Evolutionary conservation across 2,888 invertebrate species (phyloP).

Genomic region (Euplagia quadripunctaria): DNA sequence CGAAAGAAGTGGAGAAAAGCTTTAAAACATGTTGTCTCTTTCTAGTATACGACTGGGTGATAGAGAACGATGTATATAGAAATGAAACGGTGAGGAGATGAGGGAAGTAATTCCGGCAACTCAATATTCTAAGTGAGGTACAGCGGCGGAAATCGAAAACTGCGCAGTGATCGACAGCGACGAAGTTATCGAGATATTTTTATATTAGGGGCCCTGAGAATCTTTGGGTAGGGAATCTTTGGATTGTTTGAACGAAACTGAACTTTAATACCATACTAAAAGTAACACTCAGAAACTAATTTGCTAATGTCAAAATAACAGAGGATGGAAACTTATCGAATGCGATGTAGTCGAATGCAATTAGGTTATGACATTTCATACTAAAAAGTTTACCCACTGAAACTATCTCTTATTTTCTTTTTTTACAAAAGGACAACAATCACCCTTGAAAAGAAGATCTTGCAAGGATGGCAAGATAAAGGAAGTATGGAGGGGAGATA

Average conservation of each 20-base stretch:
- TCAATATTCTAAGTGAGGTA: conserved; percentile 67
- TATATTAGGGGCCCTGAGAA: not conserved
- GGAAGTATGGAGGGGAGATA: too few species aligned
- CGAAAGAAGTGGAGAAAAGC: conserved; percentile 6
- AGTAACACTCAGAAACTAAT: not conserved
- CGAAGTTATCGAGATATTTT: conserved; percentile 17
- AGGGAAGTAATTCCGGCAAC: conserved; percentile 63
- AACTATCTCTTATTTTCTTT: too few species aligned
- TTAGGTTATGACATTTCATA: too few species aligned
- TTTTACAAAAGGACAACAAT: too few species aligned
- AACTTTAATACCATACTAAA: not conserved
- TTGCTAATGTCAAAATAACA: not conserved
- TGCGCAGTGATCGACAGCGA: conserved; percentile 27
- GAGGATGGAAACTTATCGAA: not conserved
- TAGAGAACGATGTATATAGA: conserved; percentile 38
- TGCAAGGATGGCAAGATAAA: too few species aligned
- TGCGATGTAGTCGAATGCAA: too few species aligned
- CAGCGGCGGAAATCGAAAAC: conserved; percentile 69
- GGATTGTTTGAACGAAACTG: not conserved
- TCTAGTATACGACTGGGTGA: conserved; percentile 29
- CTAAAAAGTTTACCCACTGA: too few species aligned
- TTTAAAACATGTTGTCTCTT: conserved; percentile 27
- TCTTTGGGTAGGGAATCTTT: not conserved
- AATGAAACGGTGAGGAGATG: conserved; percentile 37
- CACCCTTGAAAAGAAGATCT: too few species aligned